Evolutionary conservation across 35 echinoderm and acorn worm genomes (phyloP), one percentile per base, ranked within the genome.

Genomic region (Heliocidaris tuberculata): DNA sequence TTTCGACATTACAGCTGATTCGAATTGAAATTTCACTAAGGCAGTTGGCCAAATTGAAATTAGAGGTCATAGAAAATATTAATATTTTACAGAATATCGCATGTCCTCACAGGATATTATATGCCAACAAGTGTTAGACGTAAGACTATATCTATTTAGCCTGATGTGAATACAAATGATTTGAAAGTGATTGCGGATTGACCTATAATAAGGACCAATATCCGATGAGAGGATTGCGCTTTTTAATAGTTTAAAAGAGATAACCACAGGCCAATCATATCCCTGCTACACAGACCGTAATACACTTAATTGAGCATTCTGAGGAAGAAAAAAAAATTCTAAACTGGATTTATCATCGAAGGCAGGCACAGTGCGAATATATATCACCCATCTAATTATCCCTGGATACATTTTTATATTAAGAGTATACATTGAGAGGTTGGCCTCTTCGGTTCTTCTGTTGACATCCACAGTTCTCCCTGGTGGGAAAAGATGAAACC

Each of bases 321-420:
- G 31, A 78, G 17, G 27, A 78, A n/a, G 27, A 78, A 24, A 19
- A 6, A 24, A 9, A 5, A 29, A 93, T 93, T 93, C 50, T 93
- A 56, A 52, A 59, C 47, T 93, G 48, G 91, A 93, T 93, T 93
- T 93, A 93, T 93, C n/a, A 93, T 49, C 15, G 91, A 27, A 59
- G 89, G 31, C 91, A 48, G 29, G 91, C 91, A 93, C 91, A 52
- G 31, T 93, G 47, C 50, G 91, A 93, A 93, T 93, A 93, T 93
- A 93, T 93, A 93, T 93, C 91, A 93, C 91, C 48, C 47, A 52
- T 93, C 91, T 93, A 93, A 93, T 93, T 93, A 93, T 93, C 91
- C 50, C 50, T 93, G 29, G 91, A 93, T 93, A 93, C 91, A 93
- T 93, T 93, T 93, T 93, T 30, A 52, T 52, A 52, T 93, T 59